phyloP scores from a whole-genome alignment of 2,113 vertebrate genomes.

The Sardina pilchardus region DNA sequence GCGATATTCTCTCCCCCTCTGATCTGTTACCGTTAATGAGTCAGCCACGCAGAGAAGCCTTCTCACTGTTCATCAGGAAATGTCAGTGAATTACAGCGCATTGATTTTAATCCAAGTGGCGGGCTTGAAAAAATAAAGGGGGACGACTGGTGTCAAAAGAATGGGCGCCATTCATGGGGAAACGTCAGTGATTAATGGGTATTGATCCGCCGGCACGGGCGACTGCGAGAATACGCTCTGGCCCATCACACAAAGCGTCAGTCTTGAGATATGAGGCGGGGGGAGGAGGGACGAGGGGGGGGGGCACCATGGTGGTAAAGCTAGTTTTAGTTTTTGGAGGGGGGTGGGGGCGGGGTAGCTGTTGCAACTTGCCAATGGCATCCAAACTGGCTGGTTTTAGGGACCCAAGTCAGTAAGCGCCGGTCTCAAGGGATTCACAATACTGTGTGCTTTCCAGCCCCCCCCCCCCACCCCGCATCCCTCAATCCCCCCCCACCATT shows the following conservation, averaged over 20 bases:
- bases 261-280: neutral
- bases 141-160: neutral
- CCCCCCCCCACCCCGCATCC: too few relatives aligned
- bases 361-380: neutral
- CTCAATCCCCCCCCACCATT: too few relatives aligned
- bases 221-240: neutral
- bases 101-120: constrained; percentile 44
- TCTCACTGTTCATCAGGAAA: neutral
- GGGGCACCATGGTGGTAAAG: too few relatives aligned
- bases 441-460: neutral
- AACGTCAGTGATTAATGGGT: neutral
- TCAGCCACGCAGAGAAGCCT: neutral
- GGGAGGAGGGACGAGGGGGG: too few relatives aligned
- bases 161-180: neutral
- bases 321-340: too few relatives aligned
- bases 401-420: neutral
- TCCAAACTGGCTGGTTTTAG: neutral
- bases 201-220: neutral
- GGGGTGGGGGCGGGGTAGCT: neutral
- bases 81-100: constrained; percentile 35
- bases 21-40: neutral
- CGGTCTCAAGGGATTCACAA: neutral
- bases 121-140: neutral
- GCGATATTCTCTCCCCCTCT: neutral
- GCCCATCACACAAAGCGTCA: neutral